These are phyloP conservation scores for Cossypha caffra DNA, from an alignment of 2,797 vertebrate genomes.

Conservation along the genomic window DNA sequence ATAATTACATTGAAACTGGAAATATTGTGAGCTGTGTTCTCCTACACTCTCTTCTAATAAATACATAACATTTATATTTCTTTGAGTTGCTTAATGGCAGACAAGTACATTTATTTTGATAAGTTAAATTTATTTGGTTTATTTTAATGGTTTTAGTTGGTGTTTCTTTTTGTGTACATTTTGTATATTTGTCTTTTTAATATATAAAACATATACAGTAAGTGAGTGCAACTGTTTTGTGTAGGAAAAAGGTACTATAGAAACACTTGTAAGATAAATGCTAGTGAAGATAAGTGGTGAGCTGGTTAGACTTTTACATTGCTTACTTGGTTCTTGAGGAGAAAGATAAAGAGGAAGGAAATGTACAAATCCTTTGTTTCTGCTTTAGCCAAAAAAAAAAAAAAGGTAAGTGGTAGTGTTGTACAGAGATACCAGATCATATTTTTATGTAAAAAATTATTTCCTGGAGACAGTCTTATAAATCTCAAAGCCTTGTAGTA, in stretches of 20 bases:
- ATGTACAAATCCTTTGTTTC: not conserved
- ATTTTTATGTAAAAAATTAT: not conserved
- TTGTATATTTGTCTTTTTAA: not conserved
- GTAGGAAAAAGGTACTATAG: not conserved
- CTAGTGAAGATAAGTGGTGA: not conserved
- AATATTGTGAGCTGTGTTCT: not conserved
- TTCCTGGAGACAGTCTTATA: not conserved
- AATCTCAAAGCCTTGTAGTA: not conserved
- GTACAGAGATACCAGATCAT: fast-evolving
- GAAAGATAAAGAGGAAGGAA: not conserved
- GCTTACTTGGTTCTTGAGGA: not conserved
- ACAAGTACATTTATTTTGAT: not conserved
- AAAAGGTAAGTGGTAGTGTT: fast-evolving
- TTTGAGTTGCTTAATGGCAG: not conserved
- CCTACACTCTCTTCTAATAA: not conserved
- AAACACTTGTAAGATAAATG: not conserved
- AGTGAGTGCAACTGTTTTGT: not conserved
- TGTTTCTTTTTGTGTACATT: not conserved
- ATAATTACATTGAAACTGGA: not conserved
- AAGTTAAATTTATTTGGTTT: not conserved
- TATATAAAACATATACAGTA: not conserved
- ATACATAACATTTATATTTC: not conserved
- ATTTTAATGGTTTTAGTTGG: not conserved
- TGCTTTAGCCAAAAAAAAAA: not conserved
- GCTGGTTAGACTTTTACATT: not conserved